Evolutionary conservation across 2,888 invertebrate genomes (phyloP), one percentile per base, ranked within the genome.

Genomic region (Tipula vernalis): DNA sequence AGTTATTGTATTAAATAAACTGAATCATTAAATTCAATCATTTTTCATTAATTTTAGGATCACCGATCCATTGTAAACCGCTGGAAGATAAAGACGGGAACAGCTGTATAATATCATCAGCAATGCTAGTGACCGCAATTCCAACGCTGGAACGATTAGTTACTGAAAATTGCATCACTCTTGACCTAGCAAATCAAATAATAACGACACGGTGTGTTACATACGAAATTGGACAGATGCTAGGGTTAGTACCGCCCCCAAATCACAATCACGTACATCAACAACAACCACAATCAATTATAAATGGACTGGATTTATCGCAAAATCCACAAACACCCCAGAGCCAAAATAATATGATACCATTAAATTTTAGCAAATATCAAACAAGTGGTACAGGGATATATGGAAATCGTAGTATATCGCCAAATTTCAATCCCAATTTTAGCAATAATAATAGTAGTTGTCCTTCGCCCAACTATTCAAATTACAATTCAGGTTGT

Each of bases 31-130:
- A 39, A 6, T 39, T 2, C 12, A 44, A 10, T 44, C 6, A 44
- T 10, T 44, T 44, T 44, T 10, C 44, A 44, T 10, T 44, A 44
- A 44, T 44, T 90, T 10, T 88, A 94, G 94, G 94, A 87, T 95
- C 94, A 10, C 95, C 95, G 47, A 94, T 94, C 87, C 94, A 94
- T 87, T 90, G 91, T n/a, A 92, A 91, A 88, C 90, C 90, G 6
- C 89, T 90, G 13, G 89, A 90, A 15, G 51, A 51, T 28, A 51
- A 36, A n/a, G 86, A 86, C 36, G 57, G 4, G 4, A 86, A 86
- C 13, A 47, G 10, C 15, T 44, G 51, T 51, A 36, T 51, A 8
- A 39, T 86, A 57, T n/a, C 86, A n/a, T n/a, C 86, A 36, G 86
- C 39, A 51, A 57, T 86, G 51, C 36, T 86, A 51, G 51, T 86